phyloP scores from a whole-genome alignment of 2,113 vertebrate genomes.

The Sylvilagus bachmani region DNA sequence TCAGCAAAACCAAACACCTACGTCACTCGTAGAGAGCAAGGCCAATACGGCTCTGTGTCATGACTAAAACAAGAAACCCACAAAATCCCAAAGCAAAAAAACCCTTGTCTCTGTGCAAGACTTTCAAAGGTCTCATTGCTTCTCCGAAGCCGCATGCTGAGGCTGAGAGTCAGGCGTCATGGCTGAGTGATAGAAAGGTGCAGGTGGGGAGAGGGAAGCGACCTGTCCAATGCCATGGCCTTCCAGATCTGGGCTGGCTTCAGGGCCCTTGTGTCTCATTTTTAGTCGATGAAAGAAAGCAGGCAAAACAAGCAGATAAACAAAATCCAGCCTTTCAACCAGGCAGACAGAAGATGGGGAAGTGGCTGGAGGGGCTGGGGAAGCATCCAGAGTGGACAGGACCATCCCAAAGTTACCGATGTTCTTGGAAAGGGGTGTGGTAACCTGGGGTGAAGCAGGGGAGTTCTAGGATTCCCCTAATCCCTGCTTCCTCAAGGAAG shows the following conservation, averaged over 20 bases:
- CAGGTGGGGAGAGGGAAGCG: not conserved
- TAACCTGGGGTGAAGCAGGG: not conserved
- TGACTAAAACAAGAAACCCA: conserved; percentile 40
- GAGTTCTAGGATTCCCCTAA: not conserved
- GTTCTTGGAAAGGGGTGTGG: not conserved
- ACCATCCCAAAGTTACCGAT: not conserved
- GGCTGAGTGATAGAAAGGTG: not conserved
- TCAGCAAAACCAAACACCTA: not conserved
- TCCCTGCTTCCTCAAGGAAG: not conserved
- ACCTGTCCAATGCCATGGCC: not conserved
- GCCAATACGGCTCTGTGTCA: not conserved
- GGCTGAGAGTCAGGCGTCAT: not conserved
- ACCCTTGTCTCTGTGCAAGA: not conserved
- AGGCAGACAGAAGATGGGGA: not conserved
- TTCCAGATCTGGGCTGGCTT: not conserved
- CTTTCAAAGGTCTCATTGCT: conserved; percentile 57
- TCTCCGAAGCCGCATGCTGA: not conserved
- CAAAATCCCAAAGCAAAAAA: conserved; percentile 59
- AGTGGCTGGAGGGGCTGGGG: not conserved
- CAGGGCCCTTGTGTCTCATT: not conserved
- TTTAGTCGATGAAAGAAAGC: conserved; percentile 40
- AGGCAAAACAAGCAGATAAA: not conserved
- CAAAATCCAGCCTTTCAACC: not conserved
- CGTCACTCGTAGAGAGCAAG: not conserved
- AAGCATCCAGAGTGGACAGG: not conserved